Evolutionary conservation across 2,888 invertebrate genomes (phyloP), one percentile per base, ranked within the genome.

Genomic region (Empis stercorea): DNA sequence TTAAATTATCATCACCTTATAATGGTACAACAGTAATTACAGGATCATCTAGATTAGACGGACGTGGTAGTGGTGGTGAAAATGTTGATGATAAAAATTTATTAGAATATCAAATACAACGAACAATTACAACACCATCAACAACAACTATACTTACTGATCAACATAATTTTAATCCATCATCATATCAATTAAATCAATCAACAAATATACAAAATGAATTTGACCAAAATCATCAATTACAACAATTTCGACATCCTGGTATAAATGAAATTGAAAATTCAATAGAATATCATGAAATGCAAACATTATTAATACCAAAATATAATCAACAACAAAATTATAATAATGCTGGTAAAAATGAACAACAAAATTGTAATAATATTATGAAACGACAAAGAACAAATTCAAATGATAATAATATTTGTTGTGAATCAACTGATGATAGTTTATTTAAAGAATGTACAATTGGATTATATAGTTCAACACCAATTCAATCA

Each of bases 291-390:
- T 62, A 63, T 27, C 66, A 68, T 48, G 69, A 70, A 57, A 68
- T 70, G 67, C 69, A 69, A 55, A 70, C 67, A 2, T 55, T n/a
- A n/a, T n/a, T 70, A 7, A 69, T 70, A 49, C 66, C 67, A 3
- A 61, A 61, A 38, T 45, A 47, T 30, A 30, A 27, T 16, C 6
- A 52, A 55, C 17, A 43, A 6, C 34, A 51, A 16, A 45, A 44
- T 20, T 32, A 37, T 38, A 14, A 38, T 14, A n/a, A 45, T 38
- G 11, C 41, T n/a, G n/a, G n/a, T 7, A 30, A 51, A 16, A 46
- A 30, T 38, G 36, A 13, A 13, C 14, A 38, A 13, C 20, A 30
- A 36, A 14, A 15, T 42, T 16, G 47, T 42, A 15, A 27, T 44
- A 17, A 32, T 46, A 4, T 10, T 47, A 10, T 50, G 48, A 15